phyloP scores from a whole-genome alignment of 2,888 invertebrate genomes.

The Acrobasis repandana region DNA sequence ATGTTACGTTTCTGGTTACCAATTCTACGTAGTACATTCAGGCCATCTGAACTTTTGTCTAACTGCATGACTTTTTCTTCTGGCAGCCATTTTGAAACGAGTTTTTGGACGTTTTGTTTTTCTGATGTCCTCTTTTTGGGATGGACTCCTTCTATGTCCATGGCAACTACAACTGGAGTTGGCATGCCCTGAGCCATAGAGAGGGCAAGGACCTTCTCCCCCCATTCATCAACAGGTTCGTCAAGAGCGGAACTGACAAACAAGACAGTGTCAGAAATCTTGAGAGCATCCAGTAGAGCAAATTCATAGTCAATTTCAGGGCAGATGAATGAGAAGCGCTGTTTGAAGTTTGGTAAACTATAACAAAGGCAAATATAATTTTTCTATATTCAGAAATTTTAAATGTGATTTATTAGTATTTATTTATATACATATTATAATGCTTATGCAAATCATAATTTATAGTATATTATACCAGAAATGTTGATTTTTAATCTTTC shows the following conservation, averaged over 20 bases:
- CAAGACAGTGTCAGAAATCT: conserved; percentile 93
- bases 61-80: conserved; percentile 91
- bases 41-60: conserved; percentile 88
- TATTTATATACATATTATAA: too few relatives aligned
- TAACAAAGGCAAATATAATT: conserved; percentile 42
- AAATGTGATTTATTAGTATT: too few relatives aligned
- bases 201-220: conserved; percentile 89
- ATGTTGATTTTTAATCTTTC: too few relatives aligned
- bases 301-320: conserved; percentile 89
- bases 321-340: conserved; percentile 91
- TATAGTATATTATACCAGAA: too few relatives aligned
- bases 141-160: conserved; percentile 88
- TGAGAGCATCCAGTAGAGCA: conserved; percentile 90
- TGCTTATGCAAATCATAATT: too few relatives aligned
- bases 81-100: conserved; percentile 88
- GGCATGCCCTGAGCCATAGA: conserved; percentile 92
- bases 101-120: conserved; percentile 85
- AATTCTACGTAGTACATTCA: conserved; percentile 86
- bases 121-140: conserved; percentile 88
- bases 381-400: not conserved
- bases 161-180: conserved; percentile 88
- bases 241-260: conserved; percentile 89
- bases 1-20: conserved; percentile 91
- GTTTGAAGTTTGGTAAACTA: conserved; percentile 93
- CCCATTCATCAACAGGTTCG: conserved; percentile 90